Evolutionary conservation across 1,140 invertebrate genomes (phyloP).

Genomic region (Pogonomyrmex barbatus): DNA sequence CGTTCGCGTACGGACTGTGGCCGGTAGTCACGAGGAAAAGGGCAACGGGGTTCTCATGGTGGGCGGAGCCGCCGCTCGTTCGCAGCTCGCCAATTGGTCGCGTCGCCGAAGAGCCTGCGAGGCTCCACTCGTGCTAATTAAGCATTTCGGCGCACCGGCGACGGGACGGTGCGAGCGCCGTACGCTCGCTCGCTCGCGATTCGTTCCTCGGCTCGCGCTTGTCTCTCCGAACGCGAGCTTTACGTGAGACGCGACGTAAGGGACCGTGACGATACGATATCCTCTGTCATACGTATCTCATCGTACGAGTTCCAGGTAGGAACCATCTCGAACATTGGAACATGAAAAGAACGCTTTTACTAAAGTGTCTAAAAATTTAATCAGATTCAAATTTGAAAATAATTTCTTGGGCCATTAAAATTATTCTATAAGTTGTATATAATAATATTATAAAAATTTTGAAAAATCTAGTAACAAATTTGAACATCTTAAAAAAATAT

Average conservation of each 20-base stretch:
- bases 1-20: slow-evolving; percentile 84
- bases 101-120: slow-evolving; percentile 75
- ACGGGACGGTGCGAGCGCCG: slow-evolving; percentile 45
- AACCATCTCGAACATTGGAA: background rate
- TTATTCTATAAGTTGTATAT: too few species aligned
- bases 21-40: slow-evolving; percentile 84
- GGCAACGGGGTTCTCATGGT: slow-evolving; percentile 78
- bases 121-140: slow-evolving; percentile 80
- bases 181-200: slow-evolving; percentile 63
- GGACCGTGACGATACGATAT: background rate
- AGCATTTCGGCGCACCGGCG: slow-evolving; percentile 82
- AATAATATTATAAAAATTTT: too few species aligned
- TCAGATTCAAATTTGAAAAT: background rate
- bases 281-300: background rate
- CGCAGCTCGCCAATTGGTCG: slow-evolving; percentile 74
- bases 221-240: slow-evolving; percentile 38
- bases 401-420: background rate
- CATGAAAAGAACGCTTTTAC: background rate
- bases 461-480: too few species aligned
- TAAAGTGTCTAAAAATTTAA: too few species aligned
- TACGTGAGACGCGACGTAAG: slow-evolving; percentile 15
- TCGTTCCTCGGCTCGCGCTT: slow-evolving; percentile 46
- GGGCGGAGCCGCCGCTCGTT: slow-evolving; percentile 74
- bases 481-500: too few species aligned
- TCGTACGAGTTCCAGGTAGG: background rate